Evolutionary conservation across 2,797 vertebrate species (phyloP).

Genomic region (Bovichtus diacanthus): DNA sequence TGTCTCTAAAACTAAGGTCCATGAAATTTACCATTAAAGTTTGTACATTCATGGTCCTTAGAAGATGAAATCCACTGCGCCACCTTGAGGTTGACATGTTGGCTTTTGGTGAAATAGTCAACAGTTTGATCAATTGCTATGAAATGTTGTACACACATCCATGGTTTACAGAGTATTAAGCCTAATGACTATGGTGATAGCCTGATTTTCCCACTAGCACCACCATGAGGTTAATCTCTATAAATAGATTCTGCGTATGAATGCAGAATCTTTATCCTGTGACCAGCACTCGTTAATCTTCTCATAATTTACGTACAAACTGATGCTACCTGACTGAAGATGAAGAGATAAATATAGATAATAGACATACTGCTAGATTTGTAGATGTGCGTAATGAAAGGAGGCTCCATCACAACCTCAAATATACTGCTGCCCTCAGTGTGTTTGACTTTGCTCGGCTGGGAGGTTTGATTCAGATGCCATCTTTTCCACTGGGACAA

Average conservation of each 20-base stretch:
- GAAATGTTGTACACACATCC: background rate
- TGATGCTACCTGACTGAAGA: background rate
- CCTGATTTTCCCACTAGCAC: background rate
- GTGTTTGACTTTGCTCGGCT: constrained; percentile 32
- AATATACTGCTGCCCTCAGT: constrained; percentile 8
- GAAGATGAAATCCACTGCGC: background rate
- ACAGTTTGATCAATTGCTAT: background rate
- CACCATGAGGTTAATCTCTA: no score
- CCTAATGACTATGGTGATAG: background rate
- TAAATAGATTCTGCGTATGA: no score
- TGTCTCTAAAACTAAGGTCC: background rate
- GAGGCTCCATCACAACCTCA: background rate
- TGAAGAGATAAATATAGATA: background rate
- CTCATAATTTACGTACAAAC: background rate
- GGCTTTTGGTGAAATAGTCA: background rate
- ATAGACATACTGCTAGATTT: background rate
- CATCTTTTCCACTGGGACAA: constrained; percentile 46
- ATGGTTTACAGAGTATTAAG: background rate
- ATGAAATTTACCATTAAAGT: background rate
- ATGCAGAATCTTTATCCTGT: background rate
- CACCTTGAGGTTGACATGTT: background rate
- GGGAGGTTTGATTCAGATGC: constrained; percentile 39
- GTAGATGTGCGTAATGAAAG: constrained; percentile 7
- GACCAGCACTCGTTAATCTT: background rate
- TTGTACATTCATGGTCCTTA: background rate